A percentile compares a stretch with the other conserved stretches of the same genome.
Evolutionary conservation across 2,888 invertebrate species (phyloP).

Genomic region (Fragum sueziense): DNA sequence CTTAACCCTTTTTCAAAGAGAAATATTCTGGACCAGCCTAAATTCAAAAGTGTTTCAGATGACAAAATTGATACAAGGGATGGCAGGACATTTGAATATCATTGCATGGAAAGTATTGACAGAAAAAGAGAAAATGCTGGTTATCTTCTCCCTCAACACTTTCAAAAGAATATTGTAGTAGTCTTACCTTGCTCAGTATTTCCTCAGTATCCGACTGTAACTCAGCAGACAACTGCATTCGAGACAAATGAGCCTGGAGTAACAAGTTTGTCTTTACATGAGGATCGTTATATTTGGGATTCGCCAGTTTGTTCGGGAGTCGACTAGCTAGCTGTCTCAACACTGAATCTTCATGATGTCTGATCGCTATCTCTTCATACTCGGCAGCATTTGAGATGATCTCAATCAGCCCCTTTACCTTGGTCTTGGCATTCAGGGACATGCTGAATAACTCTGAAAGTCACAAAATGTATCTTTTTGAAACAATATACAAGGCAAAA

Average conservation of each 20-base stretch:
- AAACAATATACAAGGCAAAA: too few relatives aligned
- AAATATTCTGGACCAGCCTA: too few relatives aligned
- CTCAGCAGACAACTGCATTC: constrained; percentile 97
- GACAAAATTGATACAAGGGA: too few relatives aligned
- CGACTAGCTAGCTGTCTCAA: constrained; percentile 85
- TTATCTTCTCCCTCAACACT: too few relatives aligned
- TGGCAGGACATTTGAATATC: too few relatives aligned
- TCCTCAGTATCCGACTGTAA: constrained; percentile 97
- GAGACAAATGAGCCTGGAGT: constrained; percentile 96
- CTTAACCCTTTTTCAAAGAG: not conserved
- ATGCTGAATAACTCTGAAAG: constrained; percentile 96
- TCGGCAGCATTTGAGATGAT: constrained; percentile 99
- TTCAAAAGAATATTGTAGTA: too few relatives aligned
- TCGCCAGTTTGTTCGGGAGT: constrained; percentile 87
- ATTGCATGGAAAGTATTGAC: too few relatives aligned
- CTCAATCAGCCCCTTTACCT: constrained; percentile 97
- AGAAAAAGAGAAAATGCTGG: too few relatives aligned
- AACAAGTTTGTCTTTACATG: constrained; percentile 97
- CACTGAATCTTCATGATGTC: constrained; percentile 97
- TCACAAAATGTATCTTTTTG: not conserved
- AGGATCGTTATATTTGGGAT: constrained; percentile 95
- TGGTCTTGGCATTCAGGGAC: constrained; percentile 98
- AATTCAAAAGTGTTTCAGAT: too few relatives aligned
- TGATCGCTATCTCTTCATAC: constrained; percentile 95
- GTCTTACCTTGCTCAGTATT: constrained; percentile 88